Evolutionary conservation across 2,888 invertebrate genomes (phyloP), one percentile per base, ranked within the genome.

Genomic region (Apamea anceps): DNA sequence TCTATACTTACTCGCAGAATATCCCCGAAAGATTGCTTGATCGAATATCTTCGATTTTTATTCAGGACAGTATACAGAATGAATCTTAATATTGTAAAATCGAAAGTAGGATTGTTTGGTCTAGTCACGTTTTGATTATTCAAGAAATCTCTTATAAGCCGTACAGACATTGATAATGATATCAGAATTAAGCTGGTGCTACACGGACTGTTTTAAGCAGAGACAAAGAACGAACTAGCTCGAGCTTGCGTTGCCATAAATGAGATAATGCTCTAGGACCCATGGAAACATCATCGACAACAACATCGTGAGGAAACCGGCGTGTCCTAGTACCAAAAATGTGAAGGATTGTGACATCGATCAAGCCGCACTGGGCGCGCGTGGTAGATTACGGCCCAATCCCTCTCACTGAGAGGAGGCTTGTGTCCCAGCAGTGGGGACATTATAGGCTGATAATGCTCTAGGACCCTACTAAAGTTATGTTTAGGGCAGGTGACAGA

Each of bases 1-100:
- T 89, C 87, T 87, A 84, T 85, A 87, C 85, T n/a, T 21, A 37
- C 37, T 37, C 37, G 37, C 0, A 13, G 28, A 79, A 66, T 37
- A 74, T 77, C 28, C 86, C 75, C 75, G 48, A 72, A 45, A 85
- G 85, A 77, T 37, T 51, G 18, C 67, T 51, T 54, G 67, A 87
- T 87, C 76, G 57, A 87, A 80, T 81, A 78, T 75, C 72, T 74
- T 0, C 10, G 15, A 54, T 72, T 80, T 75, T 80, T 77, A 84
- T 79, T 75, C 57, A 77, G 15, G 28, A 51, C 42, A 76, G 48
- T 8, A 25, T 57, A 60, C 2, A 68, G 45, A 76, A 54, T 25
- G 42, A 67, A 65, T 65, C 15, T 62, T 66, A 21, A 63, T 1
- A 54, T 37, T 77, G 25, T 76, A 67, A 74, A 77, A 45, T 75